Evolutionary conservation across 1,140 invertebrate species (phyloP), one percentile per base, ranked within the genome.

Genomic region (Sitophilus oryzae): DNA sequence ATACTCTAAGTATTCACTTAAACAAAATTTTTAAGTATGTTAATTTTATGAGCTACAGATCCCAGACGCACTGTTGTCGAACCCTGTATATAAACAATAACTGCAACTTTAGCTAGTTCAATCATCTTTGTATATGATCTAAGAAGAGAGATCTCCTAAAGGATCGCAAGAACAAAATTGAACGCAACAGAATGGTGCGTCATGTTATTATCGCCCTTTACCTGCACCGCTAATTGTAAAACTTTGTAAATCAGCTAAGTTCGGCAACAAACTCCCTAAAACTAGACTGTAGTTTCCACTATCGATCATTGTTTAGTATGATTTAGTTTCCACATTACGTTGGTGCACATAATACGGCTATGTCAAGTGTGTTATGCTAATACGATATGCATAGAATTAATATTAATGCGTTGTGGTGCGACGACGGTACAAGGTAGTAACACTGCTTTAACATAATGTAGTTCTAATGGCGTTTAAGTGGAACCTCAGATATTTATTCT

Each of bases 351-450:
- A 40, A 50, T 40, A 34, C 21, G 37, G 18, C 23, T 37, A 41
- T 21, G 38, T 23, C 37, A 51, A 51, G 38, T 51, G 38, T 51
- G 40, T 51, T 51, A 51, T 42, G 38, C 37, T 43, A 51, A 51
- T 51, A 15, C 21, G 38, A 51, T 51, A 51, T 51, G 49, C 49
- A 51, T 43, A 19, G 38, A 42, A 51, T 51, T 51, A 51, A 51
- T 51, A 51, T 51, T 51, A 51, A 51, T 51, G 49, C 20, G 16
- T 15, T 9, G 16, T 9, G 34, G 25, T 48, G 19, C 6, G 30
- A 35, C 11, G 30, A 34, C 4, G 18, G 25, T 30, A 19, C 40
- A 42, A 16, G 10, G 4, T 42, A 42, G 18, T 19, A 42, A 42
- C 18, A 42, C 6, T 42, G 18, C 40, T 30, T 46, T n/a, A 14